Percentiles rank a stretch among this genome's conserved stretches.
These are phyloP conservation scores for Lateolabrax maculatus DNA, from an alignment of 2,797 vertebrate genomes.

Conservation along the genomic window DNA sequence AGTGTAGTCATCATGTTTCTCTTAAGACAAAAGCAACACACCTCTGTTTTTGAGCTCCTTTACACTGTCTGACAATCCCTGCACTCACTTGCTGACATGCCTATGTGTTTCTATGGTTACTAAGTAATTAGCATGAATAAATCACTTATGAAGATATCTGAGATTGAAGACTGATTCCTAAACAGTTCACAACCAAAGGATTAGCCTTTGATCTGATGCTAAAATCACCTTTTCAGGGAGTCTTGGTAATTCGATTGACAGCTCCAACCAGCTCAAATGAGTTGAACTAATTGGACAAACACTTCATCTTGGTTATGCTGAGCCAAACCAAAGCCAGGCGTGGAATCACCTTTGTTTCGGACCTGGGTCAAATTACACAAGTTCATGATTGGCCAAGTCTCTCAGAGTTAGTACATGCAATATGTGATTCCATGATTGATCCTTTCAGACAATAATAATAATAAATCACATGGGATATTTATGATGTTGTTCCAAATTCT, in stretches of 20 bases:
- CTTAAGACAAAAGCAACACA: too few species aligned
- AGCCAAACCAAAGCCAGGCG: not conserved
- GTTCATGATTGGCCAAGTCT: conserved; percentile 1
- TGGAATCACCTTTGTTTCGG: conserved; percentile 2
- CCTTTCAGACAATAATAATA: not conserved
- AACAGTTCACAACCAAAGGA: not conserved
- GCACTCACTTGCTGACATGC: not conserved
- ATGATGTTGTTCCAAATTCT: conserved; percentile 3
- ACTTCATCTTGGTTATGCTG: not conserved
- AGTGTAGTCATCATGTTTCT: too few species aligned
- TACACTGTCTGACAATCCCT: too few species aligned
- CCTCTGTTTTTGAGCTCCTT: too few species aligned
- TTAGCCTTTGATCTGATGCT: not conserved
- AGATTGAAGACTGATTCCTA: not conserved
- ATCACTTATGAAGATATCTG: not conserved
- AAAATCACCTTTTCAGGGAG: not conserved
- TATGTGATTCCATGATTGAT: conserved; percentile 15
- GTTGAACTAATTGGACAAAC: not conserved
- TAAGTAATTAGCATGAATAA: not conserved
- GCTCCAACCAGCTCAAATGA: conserved; percentile 2
- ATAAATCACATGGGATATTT: conserved; percentile 8
- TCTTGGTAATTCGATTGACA: not conserved
- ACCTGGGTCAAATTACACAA: not conserved
- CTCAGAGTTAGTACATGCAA: not conserved
- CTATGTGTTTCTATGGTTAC: not conserved